Conservation (phyloP, 2,888 invertebrate genomes). For the Marasmarcha lunaedactyla region DNA sequence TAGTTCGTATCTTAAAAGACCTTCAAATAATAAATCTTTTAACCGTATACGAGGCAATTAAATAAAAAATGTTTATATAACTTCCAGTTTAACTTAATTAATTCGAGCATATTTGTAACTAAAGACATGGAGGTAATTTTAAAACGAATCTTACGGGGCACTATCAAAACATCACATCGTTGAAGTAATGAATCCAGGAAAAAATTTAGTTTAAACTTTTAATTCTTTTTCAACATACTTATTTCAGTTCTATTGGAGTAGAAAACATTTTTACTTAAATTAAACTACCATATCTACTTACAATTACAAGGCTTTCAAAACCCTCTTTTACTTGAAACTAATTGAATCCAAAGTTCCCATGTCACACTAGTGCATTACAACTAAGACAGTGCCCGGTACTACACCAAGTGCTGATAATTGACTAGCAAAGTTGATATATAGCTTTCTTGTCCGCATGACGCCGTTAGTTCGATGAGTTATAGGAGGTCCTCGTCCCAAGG, state of each 20-base stretch:
- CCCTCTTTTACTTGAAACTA: too few relatives aligned
- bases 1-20: constrained; percentile 39
- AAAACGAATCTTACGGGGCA: not conserved
- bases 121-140: not conserved
- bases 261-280: too few relatives aligned
- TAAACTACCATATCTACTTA: too few relatives aligned
- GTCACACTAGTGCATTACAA: too few relatives aligned
- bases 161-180: not conserved
- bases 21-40: constrained; percentile 42
- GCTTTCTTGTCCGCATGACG: constrained; percentile 49
- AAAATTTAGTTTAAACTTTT: constrained; percentile 2
- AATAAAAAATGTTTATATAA: constrained; percentile 30
- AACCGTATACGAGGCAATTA: constrained; percentile 23
- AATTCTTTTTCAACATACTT: too few relatives aligned
- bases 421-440: constrained; percentile 66
- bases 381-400: constrained; percentile 24
- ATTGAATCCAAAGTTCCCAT: too few relatives aligned
- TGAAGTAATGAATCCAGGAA: constrained; percentile 1
- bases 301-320: too few relatives aligned
- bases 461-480: constrained; percentile 60
- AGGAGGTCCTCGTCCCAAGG: constrained; percentile 32
- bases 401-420: constrained; percentile 59
- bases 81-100: constrained; percentile 16
- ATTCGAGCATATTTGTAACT: not conserved
- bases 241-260: too few relatives aligned